Conservation (phyloP, 2,113 vertebrate genomes). For the Gavialis gangeticus region DNA sequence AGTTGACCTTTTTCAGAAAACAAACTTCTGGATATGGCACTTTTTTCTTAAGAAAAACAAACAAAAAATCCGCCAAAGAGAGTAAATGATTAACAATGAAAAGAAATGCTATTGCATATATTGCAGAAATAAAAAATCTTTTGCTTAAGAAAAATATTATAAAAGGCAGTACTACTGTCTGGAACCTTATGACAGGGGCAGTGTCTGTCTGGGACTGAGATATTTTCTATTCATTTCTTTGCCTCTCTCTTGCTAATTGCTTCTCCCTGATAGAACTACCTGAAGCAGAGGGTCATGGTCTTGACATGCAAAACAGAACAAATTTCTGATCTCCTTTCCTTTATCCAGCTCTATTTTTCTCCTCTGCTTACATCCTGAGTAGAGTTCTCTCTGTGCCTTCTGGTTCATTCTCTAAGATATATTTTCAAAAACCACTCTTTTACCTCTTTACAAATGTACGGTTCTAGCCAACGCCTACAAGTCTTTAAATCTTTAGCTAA, state of each 20-base stretch:
- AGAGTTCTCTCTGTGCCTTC: neutral
- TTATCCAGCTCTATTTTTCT: neutral
- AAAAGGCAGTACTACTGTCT: neutral
- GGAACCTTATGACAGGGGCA: neutral
- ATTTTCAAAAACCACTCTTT: neutral
- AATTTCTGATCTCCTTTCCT: neutral
- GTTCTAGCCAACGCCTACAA: neutral
- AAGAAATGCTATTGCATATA: neutral
- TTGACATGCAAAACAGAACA: too few relatives aligned
- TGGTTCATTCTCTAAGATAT: neutral
- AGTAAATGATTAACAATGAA: too few relatives aligned
- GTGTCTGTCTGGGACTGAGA: too few relatives aligned
- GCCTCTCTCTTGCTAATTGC: too few relatives aligned
- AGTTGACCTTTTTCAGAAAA: conserved; percentile 43
- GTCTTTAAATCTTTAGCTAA: too few relatives aligned
- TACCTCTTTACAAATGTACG: neutral
- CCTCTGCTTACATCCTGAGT: neutral
- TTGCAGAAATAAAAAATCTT: neutral
- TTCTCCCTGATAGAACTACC: too few relatives aligned
- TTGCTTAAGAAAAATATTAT: neutral
- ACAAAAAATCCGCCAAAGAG: neutral
- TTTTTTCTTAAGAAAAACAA: neutral
- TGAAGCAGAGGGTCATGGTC: too few relatives aligned
- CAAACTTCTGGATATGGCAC: conserved; percentile 1
- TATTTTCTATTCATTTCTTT: too few relatives aligned